Evolutionary conservation across 2,888 invertebrate species (phyloP).

Genomic region (Plagiodera versicolora): DNA sequence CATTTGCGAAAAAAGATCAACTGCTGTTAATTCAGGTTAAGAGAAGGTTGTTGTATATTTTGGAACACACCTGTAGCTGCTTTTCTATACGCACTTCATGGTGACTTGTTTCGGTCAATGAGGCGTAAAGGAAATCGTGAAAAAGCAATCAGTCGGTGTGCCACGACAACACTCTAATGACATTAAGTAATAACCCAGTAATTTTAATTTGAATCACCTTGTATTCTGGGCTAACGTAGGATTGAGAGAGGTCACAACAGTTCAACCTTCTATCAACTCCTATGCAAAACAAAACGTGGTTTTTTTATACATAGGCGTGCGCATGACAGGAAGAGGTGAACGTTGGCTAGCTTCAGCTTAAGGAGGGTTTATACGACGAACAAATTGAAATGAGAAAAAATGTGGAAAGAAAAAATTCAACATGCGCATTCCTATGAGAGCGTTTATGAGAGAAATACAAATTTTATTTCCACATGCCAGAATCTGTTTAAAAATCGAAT

Average conservation of each 20-base stretch:
- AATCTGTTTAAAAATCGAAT: no score
- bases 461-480: no score
- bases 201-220: slow-evolving; percentile 1
- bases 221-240: neutral
- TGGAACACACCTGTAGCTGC: neutral
- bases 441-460: no score
- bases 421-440: no score
- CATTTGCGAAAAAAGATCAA: no score
- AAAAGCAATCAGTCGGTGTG: neutral
- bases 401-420: no score
- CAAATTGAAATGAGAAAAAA: no score
- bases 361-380: no score
- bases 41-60: neutral
- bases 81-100: neutral
- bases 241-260: neutral
- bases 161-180: neutral
- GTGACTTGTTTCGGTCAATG: neutral
- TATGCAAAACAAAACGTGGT: slow-evolving; percentile 1
- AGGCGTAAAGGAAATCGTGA: neutral
- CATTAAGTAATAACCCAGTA: neutral
- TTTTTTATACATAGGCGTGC: neutral
- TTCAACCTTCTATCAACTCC: slow-evolving; percentile 1
- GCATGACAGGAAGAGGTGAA: neutral
- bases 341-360: no score
- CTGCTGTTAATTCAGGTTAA: neutral